Conservation (phyloP, 2,888 invertebrate species). For the Caenorhabditis panamensis region DNA sequence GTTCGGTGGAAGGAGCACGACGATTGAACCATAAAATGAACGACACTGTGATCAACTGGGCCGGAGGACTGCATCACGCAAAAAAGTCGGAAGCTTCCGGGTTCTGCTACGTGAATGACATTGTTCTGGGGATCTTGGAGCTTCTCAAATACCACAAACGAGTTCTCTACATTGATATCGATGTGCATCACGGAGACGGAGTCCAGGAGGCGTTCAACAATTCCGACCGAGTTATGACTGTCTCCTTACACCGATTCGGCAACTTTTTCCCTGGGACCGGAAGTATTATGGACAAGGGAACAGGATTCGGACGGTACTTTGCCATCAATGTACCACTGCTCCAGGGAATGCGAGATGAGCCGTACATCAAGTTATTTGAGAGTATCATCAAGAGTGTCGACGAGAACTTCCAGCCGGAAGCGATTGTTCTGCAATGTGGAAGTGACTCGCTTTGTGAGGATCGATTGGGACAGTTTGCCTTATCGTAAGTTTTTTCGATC, state of each 20-base stretch:
- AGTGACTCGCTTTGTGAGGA: conserved; percentile 98
- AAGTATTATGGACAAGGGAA: conserved; percentile 98
- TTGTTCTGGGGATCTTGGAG: conserved; percentile 96
- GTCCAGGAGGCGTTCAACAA: conserved; percentile 81
- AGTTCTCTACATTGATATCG: conserved; percentile 97
- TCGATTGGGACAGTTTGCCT: conserved; percentile 94
- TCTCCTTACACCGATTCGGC: conserved; percentile 95
- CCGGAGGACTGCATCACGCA: conserved; percentile 98
- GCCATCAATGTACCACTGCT: conserved; percentile 98
- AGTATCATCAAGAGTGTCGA: conserved; percentile 87
- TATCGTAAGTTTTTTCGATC: conserved; percentile 83
- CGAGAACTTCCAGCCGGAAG: conserved; percentile 95
- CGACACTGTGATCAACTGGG: conserved; percentile 99
- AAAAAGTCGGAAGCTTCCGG: conserved; percentile 94
- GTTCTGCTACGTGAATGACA: conserved; percentile 99
- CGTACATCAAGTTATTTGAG: conserved; percentile 90
- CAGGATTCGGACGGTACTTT: conserved; percentile 92
- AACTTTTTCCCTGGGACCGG: conserved; percentile 99
- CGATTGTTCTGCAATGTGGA: conserved; percentile 95
- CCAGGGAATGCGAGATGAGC: conserved; percentile 94
- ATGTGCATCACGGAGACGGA: conserved; percentile 91
- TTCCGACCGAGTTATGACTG: conserved; percentile 90
- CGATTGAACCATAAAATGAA: conserved; percentile 83
- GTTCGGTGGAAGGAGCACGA: conserved; percentile 96
- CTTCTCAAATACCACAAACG: conserved; percentile 85